phyloP scores from a whole-genome alignment of 2,888 invertebrate species.

The Drosophila flavopinicola region DNA sequence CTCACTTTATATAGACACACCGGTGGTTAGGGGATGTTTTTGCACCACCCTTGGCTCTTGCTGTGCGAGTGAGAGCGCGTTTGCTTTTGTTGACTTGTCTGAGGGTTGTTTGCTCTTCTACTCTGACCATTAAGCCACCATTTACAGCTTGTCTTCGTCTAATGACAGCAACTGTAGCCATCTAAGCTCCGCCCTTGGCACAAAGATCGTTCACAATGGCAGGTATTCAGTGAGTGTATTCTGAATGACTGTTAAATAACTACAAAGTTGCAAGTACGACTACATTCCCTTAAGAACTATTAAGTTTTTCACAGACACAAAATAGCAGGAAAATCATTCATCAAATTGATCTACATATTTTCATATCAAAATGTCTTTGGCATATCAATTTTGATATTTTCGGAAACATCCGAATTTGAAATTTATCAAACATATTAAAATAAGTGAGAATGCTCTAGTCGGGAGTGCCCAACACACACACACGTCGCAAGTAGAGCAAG shows the following conservation, averaged over 20 bases:
- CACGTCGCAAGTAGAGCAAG: too few relatives aligned
- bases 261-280: background rate
- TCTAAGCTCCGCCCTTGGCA: constrained; percentile 79
- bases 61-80: constrained; percentile 22
- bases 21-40: constrained; percentile 55
- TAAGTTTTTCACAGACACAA: too few relatives aligned
- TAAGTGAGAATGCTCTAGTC: too few relatives aligned
- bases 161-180: constrained; percentile 76
- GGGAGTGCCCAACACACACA: too few relatives aligned
- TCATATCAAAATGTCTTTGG: too few relatives aligned
- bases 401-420: too few relatives aligned
- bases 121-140: constrained; percentile 69
- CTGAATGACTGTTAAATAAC: background rate
- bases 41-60: constrained; percentile 39
- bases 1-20: constrained; percentile 70
- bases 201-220: constrained; percentile 64
- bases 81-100: constrained; percentile 67
- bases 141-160: constrained; percentile 53
- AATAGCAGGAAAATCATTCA: too few relatives aligned
- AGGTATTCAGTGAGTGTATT: constrained; percentile 31
- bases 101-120: constrained; percentile 75
- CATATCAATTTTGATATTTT: too few relatives aligned
- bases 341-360: too few relatives aligned
- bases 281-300: too few relatives aligned
- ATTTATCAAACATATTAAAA: too few relatives aligned